These are phyloP conservation scores for Bombus fervidus DNA, from an alignment of 1,140 invertebrate genomes.

Conservation along the genomic window DNA sequence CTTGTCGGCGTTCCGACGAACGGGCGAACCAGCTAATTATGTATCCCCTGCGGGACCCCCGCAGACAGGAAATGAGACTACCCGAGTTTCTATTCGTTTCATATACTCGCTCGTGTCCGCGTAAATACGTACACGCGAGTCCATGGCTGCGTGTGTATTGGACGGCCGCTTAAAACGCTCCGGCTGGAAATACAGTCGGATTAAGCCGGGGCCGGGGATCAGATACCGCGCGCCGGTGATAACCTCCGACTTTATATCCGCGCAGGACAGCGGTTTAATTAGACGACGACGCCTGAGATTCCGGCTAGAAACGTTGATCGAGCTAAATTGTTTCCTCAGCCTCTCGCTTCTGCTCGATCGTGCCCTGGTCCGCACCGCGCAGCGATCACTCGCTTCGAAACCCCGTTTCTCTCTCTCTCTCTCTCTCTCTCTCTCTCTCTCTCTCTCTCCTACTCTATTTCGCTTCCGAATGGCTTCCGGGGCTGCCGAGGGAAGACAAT, in stretches of 20 bases:
- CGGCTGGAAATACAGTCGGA: slow-evolving; percentile 67
- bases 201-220: slow-evolving; percentile 72
- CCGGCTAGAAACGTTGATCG: slow-evolving; percentile 82
- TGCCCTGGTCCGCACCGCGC: background rate
- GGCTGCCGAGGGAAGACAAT: slow-evolving; percentile 76
- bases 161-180: slow-evolving; percentile 22
- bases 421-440: background rate
- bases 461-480: slow-evolving; percentile 42
- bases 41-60: slow-evolving; percentile 80
- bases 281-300: slow-evolving; percentile 79
- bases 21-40: slow-evolving; percentile 80
- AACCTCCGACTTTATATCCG: slow-evolving; percentile 80
- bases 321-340: slow-evolving; percentile 82
- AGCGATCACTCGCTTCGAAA: background rate
- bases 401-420: background rate
- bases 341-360: slow-evolving; percentile 20
- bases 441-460: background rate
- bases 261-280: slow-evolving; percentile 81
- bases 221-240: slow-evolving; percentile 78
- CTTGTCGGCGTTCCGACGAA: slow-evolving; percentile 47
- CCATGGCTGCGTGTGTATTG: background rate
- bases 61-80: slow-evolving; percentile 82
- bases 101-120: slow-evolving; percentile 22
- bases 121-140: slow-evolving; percentile 39
- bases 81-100: slow-evolving; percentile 71